Percentiles rank a stretch among this genome's conserved stretches.
Evolutionary conservation across 35 echinoderm and acorn worm genomes (phyloP).

Genomic region (Hemicentrotus pulcherrimus): DNA sequence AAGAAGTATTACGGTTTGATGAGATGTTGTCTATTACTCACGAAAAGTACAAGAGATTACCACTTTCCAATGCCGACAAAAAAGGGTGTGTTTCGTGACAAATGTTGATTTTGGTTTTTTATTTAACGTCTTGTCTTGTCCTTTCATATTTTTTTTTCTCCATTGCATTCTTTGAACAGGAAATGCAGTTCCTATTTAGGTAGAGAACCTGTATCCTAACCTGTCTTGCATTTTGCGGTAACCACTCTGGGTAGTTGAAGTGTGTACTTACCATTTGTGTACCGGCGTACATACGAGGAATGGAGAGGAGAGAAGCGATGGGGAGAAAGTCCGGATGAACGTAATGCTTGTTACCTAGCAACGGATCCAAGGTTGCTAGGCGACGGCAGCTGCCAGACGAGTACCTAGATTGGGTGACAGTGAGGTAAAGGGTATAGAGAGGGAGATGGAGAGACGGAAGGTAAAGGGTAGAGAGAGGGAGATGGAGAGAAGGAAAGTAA

Average conservation of each 20-base stretch:
- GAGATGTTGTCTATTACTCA: background rate
- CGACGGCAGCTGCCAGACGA: background rate
- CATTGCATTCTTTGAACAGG: background rate
- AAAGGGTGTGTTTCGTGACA: background rate
- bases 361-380: background rate
- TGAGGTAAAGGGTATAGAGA: background rate
- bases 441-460: background rate
- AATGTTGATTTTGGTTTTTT: background rate
- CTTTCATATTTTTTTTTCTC: too few relatives aligned
- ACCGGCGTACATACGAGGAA: background rate
- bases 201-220: background rate
- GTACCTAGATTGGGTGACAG: conserved; percentile 1
- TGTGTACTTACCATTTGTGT: background rate
- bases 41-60: background rate
- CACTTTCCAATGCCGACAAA: background rate
- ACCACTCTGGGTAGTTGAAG: background rate
- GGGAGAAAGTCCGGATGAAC: conserved; percentile 4
- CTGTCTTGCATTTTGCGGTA: background rate
- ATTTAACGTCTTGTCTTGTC: background rate
- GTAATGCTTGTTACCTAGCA: background rate
- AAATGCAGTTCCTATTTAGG: background rate
- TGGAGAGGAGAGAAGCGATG: background rate
- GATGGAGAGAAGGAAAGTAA: background rate
- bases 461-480: background rate
- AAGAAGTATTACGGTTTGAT: too few relatives aligned